phyloP scores from a whole-genome alignment of 92 coral and sea anemone genomes.

The Blastomussa wellsi region DNA sequence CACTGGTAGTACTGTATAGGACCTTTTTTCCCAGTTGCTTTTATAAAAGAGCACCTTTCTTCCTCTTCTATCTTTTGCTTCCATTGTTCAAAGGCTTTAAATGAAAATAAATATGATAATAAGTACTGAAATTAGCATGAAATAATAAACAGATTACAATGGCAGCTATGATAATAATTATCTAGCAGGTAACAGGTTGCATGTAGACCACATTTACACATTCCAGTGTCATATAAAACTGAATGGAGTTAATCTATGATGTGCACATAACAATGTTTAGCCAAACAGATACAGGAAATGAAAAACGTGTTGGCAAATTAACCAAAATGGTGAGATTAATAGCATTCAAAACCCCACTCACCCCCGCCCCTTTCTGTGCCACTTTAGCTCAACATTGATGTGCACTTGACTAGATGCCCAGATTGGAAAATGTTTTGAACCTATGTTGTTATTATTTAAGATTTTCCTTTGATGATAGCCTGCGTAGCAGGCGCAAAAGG shows the following conservation, averaged over 20 bases:
- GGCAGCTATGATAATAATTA: conserved; percentile 1
- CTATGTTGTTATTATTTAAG: conserved; percentile 10
- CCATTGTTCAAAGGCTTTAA: conserved; percentile 59
- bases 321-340: conserved; percentile 16
- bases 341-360: conserved; percentile 23
- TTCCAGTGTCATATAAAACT: conserved; percentile 23
- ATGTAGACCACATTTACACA: conserved; percentile 3
- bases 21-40: conserved; percentile 42
- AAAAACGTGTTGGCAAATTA: conserved; percentile 17
- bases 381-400: neutral
- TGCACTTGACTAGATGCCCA: neutral
- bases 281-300: conserved; percentile 3
- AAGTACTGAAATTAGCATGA: conserved; percentile 1
- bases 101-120: conserved; percentile 19
- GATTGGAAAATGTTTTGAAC: conserved; percentile 8
- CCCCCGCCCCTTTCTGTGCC: conserved; percentile 11
- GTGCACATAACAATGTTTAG: conserved; percentile 25
- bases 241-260: conserved; percentile 20
- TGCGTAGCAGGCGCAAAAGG: no score
- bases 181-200: conserved; percentile 19
- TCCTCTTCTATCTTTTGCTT: conserved; percentile 49
- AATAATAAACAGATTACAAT: neutral
- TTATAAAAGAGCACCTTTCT: conserved; percentile 52
- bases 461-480: no score
- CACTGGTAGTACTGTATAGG: conserved; percentile 57